Evolutionary conservation across 2,888 invertebrate species (phyloP), one percentile per base, ranked within the genome.

Genomic region (Synergus japonicus): DNA sequence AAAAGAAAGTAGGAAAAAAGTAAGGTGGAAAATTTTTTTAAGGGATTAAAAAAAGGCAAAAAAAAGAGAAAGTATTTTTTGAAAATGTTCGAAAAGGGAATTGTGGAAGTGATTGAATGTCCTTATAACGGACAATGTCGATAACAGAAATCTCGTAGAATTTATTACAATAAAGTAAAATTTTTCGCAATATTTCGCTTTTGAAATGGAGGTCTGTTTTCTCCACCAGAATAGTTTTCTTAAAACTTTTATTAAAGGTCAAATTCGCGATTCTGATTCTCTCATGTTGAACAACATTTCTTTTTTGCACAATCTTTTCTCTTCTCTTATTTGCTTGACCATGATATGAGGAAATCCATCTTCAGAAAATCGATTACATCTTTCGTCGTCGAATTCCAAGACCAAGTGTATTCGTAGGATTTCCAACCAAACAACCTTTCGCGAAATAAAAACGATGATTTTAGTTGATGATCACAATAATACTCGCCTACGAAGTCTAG

Each of bases 401-500:
- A 10, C 22, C 9, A 12, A 60, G 3, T 58, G 8, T 18, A 8
- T 22, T 12, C 12, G 60, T 12, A 8, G 22, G 10, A 60, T 22
- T 60, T 12, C 22, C 22, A 22, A 60, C 0, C 54, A 60, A 60
- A 12, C 3, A 60, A 60, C 4, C 60, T 60, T 4, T 4, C 3
- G 60, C 22, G 22, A 10, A 22, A 22, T 22, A 15, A 64, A 64
- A 64, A 64, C 15, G 13, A 7, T 7, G 54, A 54, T 8, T n/a
- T n/a, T 54, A 54, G 54, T 54, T 54, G 54, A 54, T 64, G 64
- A 64, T 64, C 29, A 64, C 64, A 64, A 37, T 64, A 64, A 64
- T 64, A 15, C 37, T 64, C 64, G 64, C 64, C 64, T 64, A 64
- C 64, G 64, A 22, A 37, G 64, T 37, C 7, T 13, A 64, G 64